Evolutionary conservation across 2,888 invertebrate genomes (phyloP).

Genomic region (Muschampia plurimacula): DNA sequence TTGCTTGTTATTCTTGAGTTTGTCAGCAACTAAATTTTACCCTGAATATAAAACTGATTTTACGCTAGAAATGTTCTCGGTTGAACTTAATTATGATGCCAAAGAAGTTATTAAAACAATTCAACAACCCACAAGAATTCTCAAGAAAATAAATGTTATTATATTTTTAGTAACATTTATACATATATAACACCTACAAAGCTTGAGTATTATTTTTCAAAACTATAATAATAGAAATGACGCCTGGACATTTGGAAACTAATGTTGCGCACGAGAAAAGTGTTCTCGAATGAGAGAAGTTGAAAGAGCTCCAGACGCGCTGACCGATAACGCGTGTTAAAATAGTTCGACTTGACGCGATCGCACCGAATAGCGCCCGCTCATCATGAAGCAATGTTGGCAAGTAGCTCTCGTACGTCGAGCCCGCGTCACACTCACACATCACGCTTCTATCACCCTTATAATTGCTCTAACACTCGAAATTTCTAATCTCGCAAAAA

Average conservation of each 20-base stretch:
- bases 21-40: too few relatives aligned
- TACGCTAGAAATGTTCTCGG: too few relatives aligned
- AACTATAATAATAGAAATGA: background rate
- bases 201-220: background rate
- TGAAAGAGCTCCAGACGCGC: conserved; percentile 37
- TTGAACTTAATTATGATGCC: too few relatives aligned
- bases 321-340: conserved; percentile 64
- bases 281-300: conserved; percentile 29
- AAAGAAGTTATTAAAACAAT: too few relatives aligned
- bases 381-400: conserved; percentile 43
- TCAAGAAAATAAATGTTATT: too few relatives aligned
- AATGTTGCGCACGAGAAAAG: conserved; percentile 19
- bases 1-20: too few relatives aligned
- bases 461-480: conserved; percentile 75
- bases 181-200: background rate
- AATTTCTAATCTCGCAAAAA: conserved; percentile 66
- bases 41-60: too few relatives aligned
- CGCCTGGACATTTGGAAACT: conserved; percentile 9
- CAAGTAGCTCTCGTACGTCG: conserved; percentile 52
- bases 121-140: too few relatives aligned
- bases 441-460: conserved; percentile 67
- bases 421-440: conserved; percentile 53
- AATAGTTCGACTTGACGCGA: conserved; percentile 62
- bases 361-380: conserved; percentile 41
- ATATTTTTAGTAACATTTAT: too few relatives aligned